These are phyloP conservation scores for Avahi laniger DNA, from an alignment of 2,797 vertebrate species.

Conservation along the genomic window DNA sequence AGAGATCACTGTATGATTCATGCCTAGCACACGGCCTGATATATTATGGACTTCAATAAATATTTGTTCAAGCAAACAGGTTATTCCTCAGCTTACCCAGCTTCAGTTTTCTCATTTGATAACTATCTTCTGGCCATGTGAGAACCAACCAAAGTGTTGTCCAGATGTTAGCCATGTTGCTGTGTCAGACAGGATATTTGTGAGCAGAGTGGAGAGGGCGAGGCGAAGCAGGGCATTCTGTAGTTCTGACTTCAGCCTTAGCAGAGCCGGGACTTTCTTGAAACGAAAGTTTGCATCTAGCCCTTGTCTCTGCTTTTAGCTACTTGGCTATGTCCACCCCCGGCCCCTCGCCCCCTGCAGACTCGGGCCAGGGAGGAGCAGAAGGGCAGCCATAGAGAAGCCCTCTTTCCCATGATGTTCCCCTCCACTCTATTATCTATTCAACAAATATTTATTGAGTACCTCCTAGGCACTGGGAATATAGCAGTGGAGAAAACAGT, in stretches of 20 bases:
- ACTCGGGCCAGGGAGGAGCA: background rate
- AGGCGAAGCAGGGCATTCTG: background rate
- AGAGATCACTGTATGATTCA: background rate
- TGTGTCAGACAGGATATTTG: background rate
- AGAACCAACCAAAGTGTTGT: background rate
- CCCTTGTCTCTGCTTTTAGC: background rate
- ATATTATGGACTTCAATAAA: background rate
- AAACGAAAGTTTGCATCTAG: background rate
- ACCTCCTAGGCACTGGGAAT: background rate
- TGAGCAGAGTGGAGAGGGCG: background rate
- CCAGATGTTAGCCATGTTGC: background rate
- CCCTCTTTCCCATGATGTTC: background rate
- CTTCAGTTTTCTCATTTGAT: background rate
- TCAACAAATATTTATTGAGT: background rate
- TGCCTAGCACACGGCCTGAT: background rate
- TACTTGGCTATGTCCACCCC: background rate
- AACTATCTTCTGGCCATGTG: background rate
- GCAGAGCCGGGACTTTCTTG: background rate
- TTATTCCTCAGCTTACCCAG: background rate
- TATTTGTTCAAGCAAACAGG: background rate
- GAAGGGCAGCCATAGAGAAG: background rate
- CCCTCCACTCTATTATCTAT: background rate
- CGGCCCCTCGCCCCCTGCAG: background rate
- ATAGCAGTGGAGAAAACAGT: background rate
- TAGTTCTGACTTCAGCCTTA: background rate